A percentile compares a stretch with the other conserved stretches of the same genome.
Evolutionary conservation across 1,140 invertebrate genomes (phyloP).

Genomic region (Drosophila dunni): DNA sequence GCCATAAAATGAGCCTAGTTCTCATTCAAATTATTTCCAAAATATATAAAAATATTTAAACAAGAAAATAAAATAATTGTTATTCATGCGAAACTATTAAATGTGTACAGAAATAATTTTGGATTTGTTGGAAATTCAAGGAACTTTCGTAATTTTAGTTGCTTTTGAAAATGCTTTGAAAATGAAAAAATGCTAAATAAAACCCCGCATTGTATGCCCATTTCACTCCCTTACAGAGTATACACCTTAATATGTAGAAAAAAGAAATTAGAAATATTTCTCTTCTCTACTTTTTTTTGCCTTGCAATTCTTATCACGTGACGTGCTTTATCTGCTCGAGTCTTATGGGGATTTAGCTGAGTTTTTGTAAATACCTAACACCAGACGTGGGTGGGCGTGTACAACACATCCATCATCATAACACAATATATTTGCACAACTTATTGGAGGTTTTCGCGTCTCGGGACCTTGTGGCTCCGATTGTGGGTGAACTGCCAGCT

Average conservation of each 20-base stretch:
- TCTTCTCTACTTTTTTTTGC: slow-evolving; percentile 9
- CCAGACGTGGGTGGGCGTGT: neutral
- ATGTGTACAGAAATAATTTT: neutral
- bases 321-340: slow-evolving; percentile 7
- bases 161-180: no score
- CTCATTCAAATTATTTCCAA: neutral
- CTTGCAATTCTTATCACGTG: slow-evolving; percentile 33
- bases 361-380: neutral
- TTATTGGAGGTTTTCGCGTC: slow-evolving; percentile 53
- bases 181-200: no score
- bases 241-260: neutral
- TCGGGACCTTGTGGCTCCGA: slow-evolving; percentile 19
- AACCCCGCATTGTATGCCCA: neutral
- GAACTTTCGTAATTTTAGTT: no score
- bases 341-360: neutral
- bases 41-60: no score
- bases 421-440: slow-evolving; percentile 61
- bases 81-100: no score
- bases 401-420: slow-evolving; percentile 40
- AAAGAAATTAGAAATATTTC: slow-evolving; percentile 10
- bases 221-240: neutral
- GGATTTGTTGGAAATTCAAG: no score
- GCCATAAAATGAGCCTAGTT: neutral
- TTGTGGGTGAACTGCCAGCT: neutral
- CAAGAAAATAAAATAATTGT: neutral